phyloP scores from a whole-genome alignment of 2,888 invertebrate genomes.

The Nymphalis polychloros region DNA sequence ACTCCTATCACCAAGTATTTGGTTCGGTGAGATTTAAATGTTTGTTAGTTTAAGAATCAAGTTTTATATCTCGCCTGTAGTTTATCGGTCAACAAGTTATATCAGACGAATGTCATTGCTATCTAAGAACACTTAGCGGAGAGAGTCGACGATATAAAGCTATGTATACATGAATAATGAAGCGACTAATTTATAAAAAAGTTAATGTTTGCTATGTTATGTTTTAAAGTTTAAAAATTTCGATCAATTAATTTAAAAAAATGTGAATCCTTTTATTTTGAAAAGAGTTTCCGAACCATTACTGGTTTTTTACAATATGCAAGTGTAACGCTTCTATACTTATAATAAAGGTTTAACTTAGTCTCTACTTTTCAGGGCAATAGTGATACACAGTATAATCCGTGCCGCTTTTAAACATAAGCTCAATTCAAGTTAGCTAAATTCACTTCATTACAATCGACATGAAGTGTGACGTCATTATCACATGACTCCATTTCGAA shows the following conservation, averaged over 20 bases:
- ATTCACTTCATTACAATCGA: not conserved
- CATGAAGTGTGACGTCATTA: conserved; percentile 4
- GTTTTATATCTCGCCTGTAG: conserved; percentile 8
- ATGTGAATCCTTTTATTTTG: too few species aligned
- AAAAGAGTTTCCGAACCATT: too few species aligned
- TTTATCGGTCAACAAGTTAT: conserved; percentile 26
- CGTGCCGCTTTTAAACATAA: too few species aligned
- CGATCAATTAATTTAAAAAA: too few species aligned
- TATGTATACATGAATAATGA: conserved; percentile 1
- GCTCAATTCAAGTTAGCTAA: not conserved
- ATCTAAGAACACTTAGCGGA: conserved; percentile 28
- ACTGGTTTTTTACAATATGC: too few species aligned
- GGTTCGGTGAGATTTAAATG: not conserved
- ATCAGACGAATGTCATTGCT: conserved; percentile 28
- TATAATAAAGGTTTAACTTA: too few species aligned
- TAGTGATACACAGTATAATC: too few species aligned
- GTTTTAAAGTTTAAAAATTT: too few species aligned
- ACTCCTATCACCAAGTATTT: too few species aligned
- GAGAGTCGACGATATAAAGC: conserved; percentile 15
- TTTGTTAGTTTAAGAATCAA: conserved; percentile 7
- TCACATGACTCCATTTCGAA: not conserved
- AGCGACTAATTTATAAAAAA: not conserved
- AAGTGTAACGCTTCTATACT: too few species aligned
- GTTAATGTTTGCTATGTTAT: not conserved
- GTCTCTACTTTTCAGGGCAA: too few species aligned